Percentiles rank a stretch among this genome's conserved stretches.
These are phyloP conservation scores for Pseudopleuronectes americanus DNA, from an alignment of 2,797 vertebrate species.

Conservation along the genomic window DNA sequence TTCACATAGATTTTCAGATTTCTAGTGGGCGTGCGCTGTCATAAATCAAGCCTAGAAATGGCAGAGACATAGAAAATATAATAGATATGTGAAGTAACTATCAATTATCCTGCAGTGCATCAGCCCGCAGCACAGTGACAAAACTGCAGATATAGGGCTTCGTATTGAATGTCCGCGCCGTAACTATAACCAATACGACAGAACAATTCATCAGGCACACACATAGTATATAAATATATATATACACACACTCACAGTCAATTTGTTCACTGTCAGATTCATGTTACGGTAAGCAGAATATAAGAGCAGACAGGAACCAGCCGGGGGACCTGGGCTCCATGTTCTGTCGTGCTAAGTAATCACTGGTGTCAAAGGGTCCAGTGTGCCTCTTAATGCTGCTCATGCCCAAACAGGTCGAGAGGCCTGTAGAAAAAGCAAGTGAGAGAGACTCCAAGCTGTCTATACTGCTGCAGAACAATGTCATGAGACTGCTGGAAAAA, in stretches of 20 bases:
- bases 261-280: conserved; percentile 28
- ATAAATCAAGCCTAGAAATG: conserved; percentile 34
- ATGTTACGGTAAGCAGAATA: conserved; percentile 15
- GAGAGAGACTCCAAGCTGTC: neutral
- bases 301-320: conserved; percentile 23
- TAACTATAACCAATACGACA: conserved; percentile 31
- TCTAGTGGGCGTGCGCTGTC: neutral
- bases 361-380: conserved; percentile 22
- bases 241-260: neutral
- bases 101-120: conserved; percentile 32
- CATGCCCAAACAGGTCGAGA: neutral
- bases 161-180: conserved; percentile 10
- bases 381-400: neutral
- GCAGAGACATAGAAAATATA: conserved; percentile 18
- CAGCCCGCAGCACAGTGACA: conserved; percentile 24
- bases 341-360: conserved; percentile 10
- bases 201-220: conserved; percentile 9
- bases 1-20: neutral
- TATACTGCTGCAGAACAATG: neutral
- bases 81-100: conserved; percentile 28
- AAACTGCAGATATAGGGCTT: conserved; percentile 14
- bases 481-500: neutral
- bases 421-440: neutral
- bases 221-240: neutral
- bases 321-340: conserved; percentile 14